Evolutionary conservation across 1,140 invertebrate species (phyloP), one percentile per base, ranked within the genome.

Genomic region (Hycleus cichorii): DNA sequence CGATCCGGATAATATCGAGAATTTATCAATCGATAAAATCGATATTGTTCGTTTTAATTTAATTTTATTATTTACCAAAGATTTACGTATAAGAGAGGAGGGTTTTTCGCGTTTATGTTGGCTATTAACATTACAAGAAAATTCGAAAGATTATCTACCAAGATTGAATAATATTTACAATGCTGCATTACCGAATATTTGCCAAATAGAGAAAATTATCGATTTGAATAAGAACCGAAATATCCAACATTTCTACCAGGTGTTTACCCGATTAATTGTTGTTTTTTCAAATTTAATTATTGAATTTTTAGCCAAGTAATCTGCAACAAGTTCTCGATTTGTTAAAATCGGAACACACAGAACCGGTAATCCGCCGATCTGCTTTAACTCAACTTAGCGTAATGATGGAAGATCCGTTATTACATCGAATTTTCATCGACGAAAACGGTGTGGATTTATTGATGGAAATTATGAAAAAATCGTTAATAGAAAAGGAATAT

Each of bases 301-400:
- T 58, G 1, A 5, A 4, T 32, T 63, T 65, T 48, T 54, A 78
- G 73, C 68, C 72, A 39, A 73, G 70, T 24, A 74, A 72, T 57
- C 60, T 78, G 39, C 53, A 68, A 10, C 71, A 77, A 69, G 73
- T 79, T 24, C 39, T 78, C 12, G 75, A 77, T 38, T 49, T 79
- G 2, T 63, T 79, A 40, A 69, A 64, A 18, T 63, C 73, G 1
- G 44, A 68, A 8, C 73, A 71, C 54, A 64, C 80, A 9, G 81
- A 83, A 67, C 78, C 80, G 11, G 76, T 77, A 50, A 77, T 83
- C 48, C 71, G 76, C 27, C 77, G 79, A 69, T 82, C 81, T 3
- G 81, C 80, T 43, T 69, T 83, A 12, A 76, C 78, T 7, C 82
- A 83, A 72, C 67, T 81, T 24, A 78, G 76, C 47, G 80, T 82